Evolutionary conservation across 2,888 invertebrate species (phyloP).

Genomic region (Mythimna albipuncta): DNA sequence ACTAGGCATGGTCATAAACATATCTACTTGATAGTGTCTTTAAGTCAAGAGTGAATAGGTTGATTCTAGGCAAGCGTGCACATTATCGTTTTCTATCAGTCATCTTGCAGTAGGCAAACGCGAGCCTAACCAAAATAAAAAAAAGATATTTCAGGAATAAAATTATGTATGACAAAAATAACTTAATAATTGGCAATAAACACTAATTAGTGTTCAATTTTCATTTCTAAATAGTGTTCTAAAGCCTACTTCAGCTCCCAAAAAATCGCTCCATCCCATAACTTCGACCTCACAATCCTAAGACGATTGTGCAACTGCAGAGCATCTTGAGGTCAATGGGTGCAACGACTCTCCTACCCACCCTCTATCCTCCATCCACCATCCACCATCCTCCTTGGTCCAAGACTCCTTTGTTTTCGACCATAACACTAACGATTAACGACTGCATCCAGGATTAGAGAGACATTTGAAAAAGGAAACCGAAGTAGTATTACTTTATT

Average conservation of each 20-base stretch:
- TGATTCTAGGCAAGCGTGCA: no score
- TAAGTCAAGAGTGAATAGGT: no score
- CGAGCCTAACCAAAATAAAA: no score
- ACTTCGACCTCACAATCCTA: slow-evolving; percentile 26
- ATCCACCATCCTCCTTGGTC: slow-evolving; percentile 45
- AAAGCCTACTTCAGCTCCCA: not conserved
- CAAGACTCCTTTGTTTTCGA: slow-evolving; percentile 72
- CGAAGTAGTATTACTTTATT: slow-evolving; percentile 49
- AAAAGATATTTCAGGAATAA: no score
- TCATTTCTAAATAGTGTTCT: not conserved
- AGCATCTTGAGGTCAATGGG: slow-evolving; percentile 79
- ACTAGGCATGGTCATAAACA: no score
- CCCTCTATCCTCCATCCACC: slow-evolving; percentile 9
- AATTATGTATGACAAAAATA: no score
- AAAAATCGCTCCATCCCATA: slow-evolving; percentile 22
- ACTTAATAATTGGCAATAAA: no score
- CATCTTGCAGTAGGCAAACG: no score
- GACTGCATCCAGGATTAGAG: slow-evolving; percentile 59
- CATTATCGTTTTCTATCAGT: no score
- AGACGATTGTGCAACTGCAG: slow-evolving; percentile 69
- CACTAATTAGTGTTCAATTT: not conserved
- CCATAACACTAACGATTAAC: slow-evolving; percentile 71
- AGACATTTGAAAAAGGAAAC: slow-evolving; percentile 58
- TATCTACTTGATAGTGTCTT: no score
- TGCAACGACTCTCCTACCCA: slow-evolving; percentile 74